phyloP scores from a whole-genome alignment of 53 echinoderm and acorn worm genomes.

The Temnopleurus reevesii region DNA sequence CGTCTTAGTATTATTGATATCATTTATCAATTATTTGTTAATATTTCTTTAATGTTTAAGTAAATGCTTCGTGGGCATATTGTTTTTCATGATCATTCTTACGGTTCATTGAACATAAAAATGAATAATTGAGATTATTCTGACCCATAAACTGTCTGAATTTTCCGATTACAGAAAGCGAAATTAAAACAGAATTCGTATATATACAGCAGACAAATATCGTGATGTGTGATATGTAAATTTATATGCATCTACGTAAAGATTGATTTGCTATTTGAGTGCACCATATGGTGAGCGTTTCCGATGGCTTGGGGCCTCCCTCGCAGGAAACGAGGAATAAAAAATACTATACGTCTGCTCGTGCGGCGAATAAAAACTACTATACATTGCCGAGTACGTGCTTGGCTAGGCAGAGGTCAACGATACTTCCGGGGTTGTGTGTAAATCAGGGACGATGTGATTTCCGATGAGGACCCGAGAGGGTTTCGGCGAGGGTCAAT shows the following conservation, averaged over 20 bases:
- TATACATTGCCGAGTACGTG: slow-evolving; percentile 15
- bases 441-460: slow-evolving; percentile 38
- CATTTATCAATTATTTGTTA: too few relatives aligned
- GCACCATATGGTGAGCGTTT: slow-evolving; percentile 25
- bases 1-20: too few relatives aligned
- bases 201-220: neutral
- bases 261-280: neutral
- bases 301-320: neutral
- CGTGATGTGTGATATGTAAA: neutral
- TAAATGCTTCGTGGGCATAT: too few relatives aligned
- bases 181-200: neutral
- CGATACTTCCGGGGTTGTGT: slow-evolving; percentile 27
- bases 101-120: too few relatives aligned
- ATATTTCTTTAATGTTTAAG: too few relatives aligned
- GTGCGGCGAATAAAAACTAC: neutral
- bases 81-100: too few relatives aligned
- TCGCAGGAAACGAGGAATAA: neutral
- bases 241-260: neutral
- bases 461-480: slow-evolving; percentile 24
- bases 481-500: neutral
- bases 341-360: neutral
- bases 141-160: too few relatives aligned
- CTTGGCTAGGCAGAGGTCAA: slow-evolving; percentile 18
- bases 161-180: neutral
- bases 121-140: too few relatives aligned